Evolutionary conservation across 1,140 invertebrate species (phyloP).

Genomic region (Armadillidium nasatum): DNA sequence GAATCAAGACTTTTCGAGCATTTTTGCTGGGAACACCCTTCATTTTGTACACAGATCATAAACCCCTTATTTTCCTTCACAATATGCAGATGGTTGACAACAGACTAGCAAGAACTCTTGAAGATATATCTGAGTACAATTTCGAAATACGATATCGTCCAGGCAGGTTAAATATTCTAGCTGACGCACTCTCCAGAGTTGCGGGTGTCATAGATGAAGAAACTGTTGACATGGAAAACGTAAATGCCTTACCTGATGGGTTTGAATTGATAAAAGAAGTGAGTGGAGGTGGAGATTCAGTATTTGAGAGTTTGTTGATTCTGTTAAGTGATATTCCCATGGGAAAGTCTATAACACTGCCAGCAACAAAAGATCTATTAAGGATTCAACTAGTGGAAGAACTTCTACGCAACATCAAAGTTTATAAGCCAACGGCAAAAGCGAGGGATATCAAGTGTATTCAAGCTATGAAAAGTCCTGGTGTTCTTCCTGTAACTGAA

Average conservation of each 20-base stretch:
- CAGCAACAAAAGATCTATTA: not conserved
- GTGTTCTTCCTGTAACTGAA: not conserved
- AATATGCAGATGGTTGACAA: constrained; percentile 1
- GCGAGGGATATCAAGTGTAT: not conserved
- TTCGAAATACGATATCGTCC: not conserved
- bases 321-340: not conserved
- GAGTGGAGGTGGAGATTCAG: not conserved
- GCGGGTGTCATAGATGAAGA: too few species aligned
- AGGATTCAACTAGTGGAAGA: not conserved
- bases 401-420: not conserved
- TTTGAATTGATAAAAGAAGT: too few species aligned
- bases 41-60: constrained; percentile 3
- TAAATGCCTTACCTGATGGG: too few species aligned
- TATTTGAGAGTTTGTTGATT: not conserved
- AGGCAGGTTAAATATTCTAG: not conserved
- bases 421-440: not conserved
- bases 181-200: not conserved
- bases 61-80: constrained; percentile 1
- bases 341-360: not conserved
- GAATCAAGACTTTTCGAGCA: constrained; percentile 1
- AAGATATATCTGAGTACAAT: not conserved
- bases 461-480: not conserved
- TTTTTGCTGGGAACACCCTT: constrained; percentile 16
- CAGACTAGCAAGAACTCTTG: not conserved
- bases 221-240: too few species aligned